Conservation (phyloP, 2,888 invertebrate species). For the Acrobasis consociella region DNA sequence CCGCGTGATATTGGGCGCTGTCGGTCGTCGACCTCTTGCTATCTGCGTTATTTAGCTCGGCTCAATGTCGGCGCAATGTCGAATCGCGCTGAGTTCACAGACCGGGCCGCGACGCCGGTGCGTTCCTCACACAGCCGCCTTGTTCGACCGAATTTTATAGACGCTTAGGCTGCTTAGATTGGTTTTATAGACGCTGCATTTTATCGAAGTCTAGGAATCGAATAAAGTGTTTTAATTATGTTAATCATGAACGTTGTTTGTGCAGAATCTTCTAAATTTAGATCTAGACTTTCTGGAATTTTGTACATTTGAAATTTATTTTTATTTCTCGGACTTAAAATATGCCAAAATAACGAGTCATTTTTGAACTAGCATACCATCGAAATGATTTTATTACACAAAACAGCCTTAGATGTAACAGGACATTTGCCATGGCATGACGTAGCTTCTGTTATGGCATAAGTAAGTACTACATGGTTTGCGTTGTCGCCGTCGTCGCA, state of each 20-base stretch:
- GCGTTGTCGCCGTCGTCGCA: slow-evolving; percentile 40
- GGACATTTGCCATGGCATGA: slow-evolving; percentile 5
- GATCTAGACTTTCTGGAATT: not conserved
- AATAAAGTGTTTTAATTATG: slow-evolving; percentile 17
- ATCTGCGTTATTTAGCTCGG: slow-evolving; percentile 79
- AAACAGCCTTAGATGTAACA: not conserved
- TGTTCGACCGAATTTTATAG: slow-evolving; percentile 66
- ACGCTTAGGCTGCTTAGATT: slow-evolving; percentile 28
- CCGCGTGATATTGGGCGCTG: slow-evolving; percentile 78
- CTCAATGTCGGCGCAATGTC: slow-evolving; percentile 80
- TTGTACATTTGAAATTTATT: not conserved
- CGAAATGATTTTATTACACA: not conserved
- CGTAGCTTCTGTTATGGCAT: slow-evolving; percentile 23
- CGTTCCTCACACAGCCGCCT: slow-evolving; percentile 64
- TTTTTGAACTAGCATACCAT: not conserved
- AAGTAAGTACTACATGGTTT: slow-evolving; percentile 5
- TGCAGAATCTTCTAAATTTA: slow-evolving; percentile 12
- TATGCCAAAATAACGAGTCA: not conserved
- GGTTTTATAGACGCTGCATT: slow-evolving; percentile 15
- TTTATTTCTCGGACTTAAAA: not conserved
- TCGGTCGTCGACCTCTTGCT: slow-evolving; percentile 77
- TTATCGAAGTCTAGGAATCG: slow-evolving; percentile 23
- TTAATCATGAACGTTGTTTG: slow-evolving; percentile 31
- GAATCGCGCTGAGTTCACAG: slow-evolving; percentile 73
- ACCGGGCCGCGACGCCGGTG: slow-evolving; percentile 62